A percentile compares a stretch with the other conserved stretches of the same genome.
Conservation (phyloP, 2,113 vertebrate species). For the Gambusia holbrooki region DNA sequence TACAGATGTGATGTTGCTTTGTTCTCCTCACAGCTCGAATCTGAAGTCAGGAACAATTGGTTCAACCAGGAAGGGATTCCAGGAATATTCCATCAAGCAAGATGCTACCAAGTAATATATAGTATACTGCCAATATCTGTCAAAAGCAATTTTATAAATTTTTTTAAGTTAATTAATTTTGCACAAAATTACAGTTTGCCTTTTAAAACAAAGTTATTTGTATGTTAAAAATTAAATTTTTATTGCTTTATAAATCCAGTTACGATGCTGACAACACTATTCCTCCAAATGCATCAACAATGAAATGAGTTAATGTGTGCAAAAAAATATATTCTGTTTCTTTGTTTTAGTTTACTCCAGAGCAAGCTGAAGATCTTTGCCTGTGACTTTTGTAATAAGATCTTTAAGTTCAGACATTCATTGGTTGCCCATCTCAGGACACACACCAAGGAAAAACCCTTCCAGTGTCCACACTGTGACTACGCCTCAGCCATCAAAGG, state of each 20-base stretch:
- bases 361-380: conserved; percentile 97
- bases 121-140: not conserved
- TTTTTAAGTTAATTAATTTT: not conserved
- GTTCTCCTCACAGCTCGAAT: conserved; percentile 40
- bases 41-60: conserved; percentile 44
- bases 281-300: not conserved
- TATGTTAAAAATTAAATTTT: not conserved
- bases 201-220: not conserved
- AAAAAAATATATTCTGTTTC: not conserved
- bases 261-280: not conserved
- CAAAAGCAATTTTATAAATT: not conserved
- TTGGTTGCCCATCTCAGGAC: conserved; percentile 94
- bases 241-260: not conserved
- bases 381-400: conserved; percentile 98
- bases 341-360: conserved; percentile 83
- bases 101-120: conserved; percentile 84
- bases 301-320: not conserved
- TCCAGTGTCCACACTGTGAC: conserved; percentile 90
- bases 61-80: conserved; percentile 86
- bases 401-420: conserved; percentile 98
- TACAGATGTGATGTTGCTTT: not conserved
- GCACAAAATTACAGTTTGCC: not conserved
- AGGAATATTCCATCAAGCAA: conserved; percentile 96
- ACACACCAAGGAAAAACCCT: conserved; percentile 97
- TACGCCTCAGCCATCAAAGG: conserved; percentile 94